Evolutionary conservation across 2,888 invertebrate genomes (phyloP).

Genomic region (Drosophila pegasa): DNA sequence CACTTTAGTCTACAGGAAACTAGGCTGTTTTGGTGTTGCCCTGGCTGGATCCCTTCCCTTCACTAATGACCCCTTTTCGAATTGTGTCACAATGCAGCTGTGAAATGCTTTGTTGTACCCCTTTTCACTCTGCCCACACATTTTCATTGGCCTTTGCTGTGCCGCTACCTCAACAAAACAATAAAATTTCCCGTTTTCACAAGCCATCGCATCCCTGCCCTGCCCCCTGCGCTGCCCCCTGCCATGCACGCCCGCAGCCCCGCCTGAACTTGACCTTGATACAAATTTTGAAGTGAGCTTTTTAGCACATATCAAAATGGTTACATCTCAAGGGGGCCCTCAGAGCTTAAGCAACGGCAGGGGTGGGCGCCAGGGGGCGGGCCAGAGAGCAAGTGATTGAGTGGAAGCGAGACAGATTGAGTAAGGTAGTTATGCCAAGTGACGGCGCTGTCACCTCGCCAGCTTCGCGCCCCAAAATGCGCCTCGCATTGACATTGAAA

Average conservation of each 20-base stretch:
- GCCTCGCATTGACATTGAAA: conserved; percentile 75
- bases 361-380: neutral
- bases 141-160: conserved; percentile 47
- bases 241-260: neutral
- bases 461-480: conserved; percentile 18
- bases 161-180: conserved; percentile 73
- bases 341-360: neutral
- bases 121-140: conserved; percentile 28
- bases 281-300: conserved; percentile 77
- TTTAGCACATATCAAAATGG: conserved; percentile 78
- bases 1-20: neutral
- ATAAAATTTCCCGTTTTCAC: conserved; percentile 30
- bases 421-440: conserved; percentile 36
- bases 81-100: conserved; percentile 53
- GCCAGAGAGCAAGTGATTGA: conserved; percentile 1
- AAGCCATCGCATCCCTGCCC: neutral
- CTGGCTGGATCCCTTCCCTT: neutral
- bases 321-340: conserved; percentile 74
- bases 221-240: no score
- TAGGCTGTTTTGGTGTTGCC: neutral
- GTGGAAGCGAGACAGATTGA: conserved; percentile 6
- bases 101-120: conserved; percentile 40
- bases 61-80: neutral
- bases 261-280: conserved; percentile 78
- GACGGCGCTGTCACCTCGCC: conserved; percentile 49